phyloP scores from a whole-genome alignment of 2,888 invertebrate species.

The Onchidella celtica region DNA sequence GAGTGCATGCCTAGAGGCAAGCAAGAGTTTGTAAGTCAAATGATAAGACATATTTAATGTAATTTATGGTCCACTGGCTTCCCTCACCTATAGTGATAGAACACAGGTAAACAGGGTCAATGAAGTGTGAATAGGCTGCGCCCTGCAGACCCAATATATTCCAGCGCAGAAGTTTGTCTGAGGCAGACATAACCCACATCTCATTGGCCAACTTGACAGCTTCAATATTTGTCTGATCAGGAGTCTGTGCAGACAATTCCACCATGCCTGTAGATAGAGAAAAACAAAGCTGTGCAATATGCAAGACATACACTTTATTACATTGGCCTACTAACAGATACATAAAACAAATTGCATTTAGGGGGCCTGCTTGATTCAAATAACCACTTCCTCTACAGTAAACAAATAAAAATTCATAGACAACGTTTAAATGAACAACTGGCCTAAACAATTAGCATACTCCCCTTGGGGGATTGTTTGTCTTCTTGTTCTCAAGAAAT shows the following conservation, averaged over 20 bases:
- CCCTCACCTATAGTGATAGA: slow-evolving; percentile 73
- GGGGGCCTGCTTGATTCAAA: too few species aligned
- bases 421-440: too few species aligned
- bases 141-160: slow-evolving; percentile 78
- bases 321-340: background rate
- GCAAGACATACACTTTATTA: background rate
- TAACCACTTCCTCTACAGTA: too few species aligned
- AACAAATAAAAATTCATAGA: too few species aligned
- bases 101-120: slow-evolving; percentile 72
- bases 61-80: background rate
- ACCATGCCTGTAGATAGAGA: slow-evolving; percentile 57
- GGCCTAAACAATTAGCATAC: too few species aligned
- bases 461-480: too few species aligned
- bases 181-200: slow-evolving; percentile 71
- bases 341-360: too few species aligned
- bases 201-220: slow-evolving; percentile 57
- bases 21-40: too few species aligned
- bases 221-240: slow-evolving; percentile 54
- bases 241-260: slow-evolving; percentile 59
- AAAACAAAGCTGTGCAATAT: background rate
- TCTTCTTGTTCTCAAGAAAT: too few species aligned
- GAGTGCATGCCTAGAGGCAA: too few species aligned
- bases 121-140: slow-evolving; percentile 67
- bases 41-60: too few species aligned
- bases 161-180: slow-evolving; percentile 77